Conservation (phyloP, 2,113 vertebrate genomes). For the Irena cyanogastra region DNA sequence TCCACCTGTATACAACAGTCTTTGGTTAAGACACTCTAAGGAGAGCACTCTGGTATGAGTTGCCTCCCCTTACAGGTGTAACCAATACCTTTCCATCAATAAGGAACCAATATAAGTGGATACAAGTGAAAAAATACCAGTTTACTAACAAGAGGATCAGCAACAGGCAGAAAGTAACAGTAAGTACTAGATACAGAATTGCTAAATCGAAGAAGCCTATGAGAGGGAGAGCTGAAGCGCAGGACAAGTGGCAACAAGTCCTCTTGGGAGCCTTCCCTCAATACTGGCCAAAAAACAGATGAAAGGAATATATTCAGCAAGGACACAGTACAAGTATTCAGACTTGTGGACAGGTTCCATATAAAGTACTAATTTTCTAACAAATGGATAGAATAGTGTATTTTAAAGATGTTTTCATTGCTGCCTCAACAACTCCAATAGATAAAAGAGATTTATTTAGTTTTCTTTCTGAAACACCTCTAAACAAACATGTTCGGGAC, state of each 20-base stretch:
- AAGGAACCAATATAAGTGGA: not conserved
- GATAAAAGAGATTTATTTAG: not conserved
- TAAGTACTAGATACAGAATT: not conserved
- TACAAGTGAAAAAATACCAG: not conserved
- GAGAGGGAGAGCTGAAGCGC: not conserved
- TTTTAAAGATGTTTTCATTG: not conserved
- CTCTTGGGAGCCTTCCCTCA: not conserved
- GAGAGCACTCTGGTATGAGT: not conserved
- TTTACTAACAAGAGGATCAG: not conserved
- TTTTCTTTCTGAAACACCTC: not conserved
- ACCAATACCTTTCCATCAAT: not conserved
- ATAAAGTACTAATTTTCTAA: not conserved
- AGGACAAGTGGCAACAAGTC: rapidly evolving
- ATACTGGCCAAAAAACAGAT: not conserved
- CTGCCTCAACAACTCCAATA: not conserved
- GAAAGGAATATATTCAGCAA: not conserved
- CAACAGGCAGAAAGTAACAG: not conserved
- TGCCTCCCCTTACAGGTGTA: not conserved
- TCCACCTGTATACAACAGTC: not conserved
- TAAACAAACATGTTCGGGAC: not conserved
- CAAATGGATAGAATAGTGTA: not conserved
- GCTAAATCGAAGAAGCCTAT: not conserved
- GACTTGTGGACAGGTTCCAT: too few relatives aligned
- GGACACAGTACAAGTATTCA: not conserved
- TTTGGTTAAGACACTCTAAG: not conserved